Evolutionary conservation across 2,113 vertebrate species (phyloP).

Genomic region (Alexandromys fortis): DNA sequence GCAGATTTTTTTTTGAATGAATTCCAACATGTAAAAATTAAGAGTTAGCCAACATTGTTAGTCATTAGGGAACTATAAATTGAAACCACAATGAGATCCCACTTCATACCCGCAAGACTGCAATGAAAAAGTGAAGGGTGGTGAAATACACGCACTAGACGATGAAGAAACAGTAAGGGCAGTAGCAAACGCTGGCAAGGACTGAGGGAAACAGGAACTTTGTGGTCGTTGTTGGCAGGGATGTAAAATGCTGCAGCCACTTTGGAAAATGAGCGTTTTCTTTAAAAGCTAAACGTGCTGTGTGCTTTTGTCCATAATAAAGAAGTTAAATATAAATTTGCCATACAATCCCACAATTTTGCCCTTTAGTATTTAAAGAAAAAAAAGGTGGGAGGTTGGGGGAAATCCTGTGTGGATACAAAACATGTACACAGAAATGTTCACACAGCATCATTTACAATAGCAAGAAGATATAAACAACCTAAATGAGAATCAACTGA

Average conservation of each 20-base stretch:
- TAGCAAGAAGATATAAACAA: neutral
- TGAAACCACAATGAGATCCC: slow-evolving; percentile 16
- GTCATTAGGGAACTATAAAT: slow-evolving; percentile 36
- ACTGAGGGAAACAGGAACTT: neutral
- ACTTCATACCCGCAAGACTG: neutral
- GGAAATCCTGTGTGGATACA: neutral
- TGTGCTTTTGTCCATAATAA: neutral
- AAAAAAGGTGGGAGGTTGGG: neutral
- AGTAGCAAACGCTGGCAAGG: neutral
- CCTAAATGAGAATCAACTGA: neutral
- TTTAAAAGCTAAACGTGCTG: slow-evolving; percentile 18
- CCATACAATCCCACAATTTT: neutral
- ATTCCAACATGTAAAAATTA: slow-evolving; percentile 66
- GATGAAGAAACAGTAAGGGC: neutral
- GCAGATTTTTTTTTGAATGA: slow-evolving; percentile 54
- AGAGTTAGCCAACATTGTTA: slow-evolving; percentile 17
- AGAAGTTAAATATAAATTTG: slow-evolving; percentile 34
- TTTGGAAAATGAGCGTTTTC: slow-evolving; percentile 16
- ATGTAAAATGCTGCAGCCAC: neutral
- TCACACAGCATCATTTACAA: neutral
- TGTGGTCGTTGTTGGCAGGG: neutral
- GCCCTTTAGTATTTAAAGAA: neutral
- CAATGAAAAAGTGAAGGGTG: neutral
- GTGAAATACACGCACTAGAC: neutral
- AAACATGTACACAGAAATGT: neutral